phyloP scores from a whole-genome alignment of 2,113 vertebrate species.

The Nothobranchius furzeri region DNA sequence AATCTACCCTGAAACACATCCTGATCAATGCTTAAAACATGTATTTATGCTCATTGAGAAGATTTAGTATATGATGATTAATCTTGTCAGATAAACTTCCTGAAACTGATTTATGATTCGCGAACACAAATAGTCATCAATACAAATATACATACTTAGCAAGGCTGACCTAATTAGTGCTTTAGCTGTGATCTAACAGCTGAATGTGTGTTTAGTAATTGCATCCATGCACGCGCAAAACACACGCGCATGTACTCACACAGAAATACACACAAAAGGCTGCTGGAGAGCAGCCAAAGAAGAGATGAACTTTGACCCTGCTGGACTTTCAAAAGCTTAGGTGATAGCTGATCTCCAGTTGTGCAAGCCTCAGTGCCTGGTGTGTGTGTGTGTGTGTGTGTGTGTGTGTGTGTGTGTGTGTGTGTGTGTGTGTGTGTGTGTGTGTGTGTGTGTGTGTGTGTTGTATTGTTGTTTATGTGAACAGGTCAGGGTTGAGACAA shows the following conservation, averaged over 20 bases:
- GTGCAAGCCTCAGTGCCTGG: conserved; percentile 39
- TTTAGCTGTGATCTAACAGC: conserved; percentile 51
- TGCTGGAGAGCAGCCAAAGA: conserved; percentile 54
- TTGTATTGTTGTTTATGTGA: conserved; percentile 69
- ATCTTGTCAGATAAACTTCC: background rate
- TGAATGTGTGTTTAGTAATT: conserved; percentile 66
- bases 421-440: conserved; percentile 27
- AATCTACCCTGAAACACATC: background rate
- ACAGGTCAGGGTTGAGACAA: conserved; percentile 79
- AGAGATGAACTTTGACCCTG: conserved; percentile 74
- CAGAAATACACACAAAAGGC: conserved; percentile 49
- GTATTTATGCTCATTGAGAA: background rate
- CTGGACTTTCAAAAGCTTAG: conserved; percentile 67
- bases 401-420: conserved; percentile 26
- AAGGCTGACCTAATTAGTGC: conserved; percentile 58
- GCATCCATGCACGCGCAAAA: conserved; percentile 26
- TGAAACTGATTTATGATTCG: background rate
- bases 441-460: conserved; percentile 27
- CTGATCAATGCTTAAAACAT: background rate
- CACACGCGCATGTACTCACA: conserved; percentile 13
- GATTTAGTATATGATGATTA: background rate
- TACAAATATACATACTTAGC: background rate
- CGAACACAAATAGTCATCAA: background rate
- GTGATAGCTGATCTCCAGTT: conserved; percentile 64
- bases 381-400: conserved; percentile 26